These are phyloP conservation scores for Ptychodera flava DNA, from an alignment of 35 echinoderm and acorn worm species.

Conservation along the genomic window DNA sequence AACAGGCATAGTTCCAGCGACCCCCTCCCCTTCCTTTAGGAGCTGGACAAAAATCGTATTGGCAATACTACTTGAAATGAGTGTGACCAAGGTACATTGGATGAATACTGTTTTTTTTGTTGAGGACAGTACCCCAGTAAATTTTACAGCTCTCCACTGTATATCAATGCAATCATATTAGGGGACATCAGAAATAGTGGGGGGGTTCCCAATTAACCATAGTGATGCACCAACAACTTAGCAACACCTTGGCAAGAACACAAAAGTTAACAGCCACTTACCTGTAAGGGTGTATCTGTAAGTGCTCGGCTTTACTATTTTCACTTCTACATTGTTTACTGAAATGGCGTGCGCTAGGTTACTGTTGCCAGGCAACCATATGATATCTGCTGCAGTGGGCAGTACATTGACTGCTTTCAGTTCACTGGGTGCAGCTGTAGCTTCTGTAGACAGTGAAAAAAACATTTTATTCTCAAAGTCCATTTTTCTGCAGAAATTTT, in stretches of 20 bases:
- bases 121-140: too few relatives aligned
- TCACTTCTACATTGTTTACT: slow-evolving; percentile 63
- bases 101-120: too few relatives aligned
- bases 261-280: slow-evolving; percentile 3
- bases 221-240: not conserved
- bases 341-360: slow-evolving; percentile 68
- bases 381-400: slow-evolving; percentile 77
- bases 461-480: too few relatives aligned
- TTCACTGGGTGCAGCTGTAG: slow-evolving; percentile 57
- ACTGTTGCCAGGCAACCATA: slow-evolving; percentile 93
- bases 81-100: too few relatives aligned
- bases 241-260: not conserved
- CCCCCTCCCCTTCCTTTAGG: too few relatives aligned
- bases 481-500: too few relatives aligned
- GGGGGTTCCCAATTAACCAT: not conserved
- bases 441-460: slow-evolving; percentile 37
- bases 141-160: too few relatives aligned
- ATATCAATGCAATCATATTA: not conserved
- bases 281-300: slow-evolving; percentile 65
- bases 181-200: not conserved
- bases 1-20: too few relatives aligned
- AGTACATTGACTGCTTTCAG: slow-evolving; percentile 83
- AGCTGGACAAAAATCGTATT: too few relatives aligned
- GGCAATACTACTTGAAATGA: too few relatives aligned
- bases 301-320: slow-evolving; percentile 63